A percentile compares a stretch with the other conserved stretches of the same genome.
These are phyloP conservation scores for Otolemur garnettii DNA, from an alignment of 2,113 vertebrate genomes.

Conservation along the genomic window DNA sequence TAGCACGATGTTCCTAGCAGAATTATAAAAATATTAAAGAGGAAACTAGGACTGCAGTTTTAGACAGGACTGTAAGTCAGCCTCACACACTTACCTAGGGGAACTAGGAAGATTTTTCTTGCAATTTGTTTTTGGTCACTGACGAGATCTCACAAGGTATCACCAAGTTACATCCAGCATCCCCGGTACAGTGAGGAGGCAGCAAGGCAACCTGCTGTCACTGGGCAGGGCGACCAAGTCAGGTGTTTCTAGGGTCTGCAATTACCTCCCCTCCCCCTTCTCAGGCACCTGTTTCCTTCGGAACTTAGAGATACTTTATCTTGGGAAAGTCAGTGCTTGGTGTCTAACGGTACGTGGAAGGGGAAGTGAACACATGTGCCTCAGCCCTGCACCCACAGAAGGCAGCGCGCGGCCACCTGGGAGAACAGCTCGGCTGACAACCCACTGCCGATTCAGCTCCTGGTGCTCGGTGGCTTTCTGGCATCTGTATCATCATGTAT, in stretches of 20 bases:
- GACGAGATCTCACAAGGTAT: conserved; percentile 35
- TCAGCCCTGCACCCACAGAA: neutral
- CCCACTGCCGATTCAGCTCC: fast-evolving
- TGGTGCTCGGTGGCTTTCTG: neutral
- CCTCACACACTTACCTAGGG: neutral
- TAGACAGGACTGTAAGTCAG: too few species aligned
- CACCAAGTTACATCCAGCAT: fast-evolving
- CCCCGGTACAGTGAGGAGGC: neutral
- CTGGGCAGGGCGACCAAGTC: fast-evolving
- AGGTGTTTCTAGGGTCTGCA: fast-evolving
- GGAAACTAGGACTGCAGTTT: neutral
- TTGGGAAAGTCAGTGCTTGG: neutral
- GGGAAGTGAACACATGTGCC: too few species aligned
- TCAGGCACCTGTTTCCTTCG: neutral
- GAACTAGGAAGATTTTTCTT: neutral
- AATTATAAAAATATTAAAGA: neutral
- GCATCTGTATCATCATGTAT: fast-evolving
- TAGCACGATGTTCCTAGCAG: neutral
- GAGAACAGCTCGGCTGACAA: neutral
- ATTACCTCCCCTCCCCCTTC: neutral
- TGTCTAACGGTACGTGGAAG: too few species aligned
- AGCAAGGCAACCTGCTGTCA: neutral
- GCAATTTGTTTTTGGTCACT: conserved; percentile 24
- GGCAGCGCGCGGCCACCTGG: too few species aligned
- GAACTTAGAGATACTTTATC: neutral